A percentile compares a stretch with the other conserved stretches of the same genome.
These are phyloP conservation scores for Vanessa cardui DNA, from an alignment of 2,888 invertebrate species.

Conservation along the genomic window DNA sequence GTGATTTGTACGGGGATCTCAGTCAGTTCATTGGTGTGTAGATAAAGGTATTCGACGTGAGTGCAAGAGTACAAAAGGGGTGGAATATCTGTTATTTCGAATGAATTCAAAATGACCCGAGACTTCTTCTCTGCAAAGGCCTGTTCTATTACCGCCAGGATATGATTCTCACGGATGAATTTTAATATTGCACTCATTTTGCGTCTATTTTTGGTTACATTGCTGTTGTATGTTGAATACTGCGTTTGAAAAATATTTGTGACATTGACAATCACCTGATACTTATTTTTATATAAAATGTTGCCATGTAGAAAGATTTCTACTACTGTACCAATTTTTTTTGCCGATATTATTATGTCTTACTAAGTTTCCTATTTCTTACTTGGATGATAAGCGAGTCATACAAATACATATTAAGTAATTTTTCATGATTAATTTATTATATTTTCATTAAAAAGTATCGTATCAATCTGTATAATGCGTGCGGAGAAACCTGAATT, in stretches of 20 bases:
- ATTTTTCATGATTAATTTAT: too few species aligned
- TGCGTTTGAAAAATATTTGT: constrained; percentile 59
- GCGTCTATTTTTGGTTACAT: constrained; percentile 60
- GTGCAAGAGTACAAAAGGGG: constrained; percentile 80
- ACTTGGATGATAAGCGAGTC: too few species aligned
- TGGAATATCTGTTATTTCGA: constrained; percentile 85
- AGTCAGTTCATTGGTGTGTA: constrained; percentile 85
- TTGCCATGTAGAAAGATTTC: constrained; percentile 30
- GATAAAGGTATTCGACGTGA: constrained; percentile 83
- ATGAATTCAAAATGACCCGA: constrained; percentile 84
- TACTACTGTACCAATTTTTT: constrained; percentile 19
- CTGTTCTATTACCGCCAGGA: constrained; percentile 86
- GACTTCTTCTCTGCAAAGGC: constrained; percentile 83
- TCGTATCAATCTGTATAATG: neutral
- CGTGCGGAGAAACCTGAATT: constrained; percentile 42
- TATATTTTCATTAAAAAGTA: too few species aligned
- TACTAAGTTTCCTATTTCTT: too few species aligned
- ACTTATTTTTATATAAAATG: constrained; percentile 42
- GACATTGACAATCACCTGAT: constrained; percentile 52
- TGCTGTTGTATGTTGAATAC: constrained; percentile 60
- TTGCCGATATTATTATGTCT: too few species aligned
- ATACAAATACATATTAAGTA: too few species aligned
- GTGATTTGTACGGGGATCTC: constrained; percentile 75
- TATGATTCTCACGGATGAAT: constrained; percentile 87
- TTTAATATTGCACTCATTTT: constrained; percentile 86